phyloP scores from a whole-genome alignment of 2,797 vertebrate genomes.

The Galago senegalensis region DNA sequence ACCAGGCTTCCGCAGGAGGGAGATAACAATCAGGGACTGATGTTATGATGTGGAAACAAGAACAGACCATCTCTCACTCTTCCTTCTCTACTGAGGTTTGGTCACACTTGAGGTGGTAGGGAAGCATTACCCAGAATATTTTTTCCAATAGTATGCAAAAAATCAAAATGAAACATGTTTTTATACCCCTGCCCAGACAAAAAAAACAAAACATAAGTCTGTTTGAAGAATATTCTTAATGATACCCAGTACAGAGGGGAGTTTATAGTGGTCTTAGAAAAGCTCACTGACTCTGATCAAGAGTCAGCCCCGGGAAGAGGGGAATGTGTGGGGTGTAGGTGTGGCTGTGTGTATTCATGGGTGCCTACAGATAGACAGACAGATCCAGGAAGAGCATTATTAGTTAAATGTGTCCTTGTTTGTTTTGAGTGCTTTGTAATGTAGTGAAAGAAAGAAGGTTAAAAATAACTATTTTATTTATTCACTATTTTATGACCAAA shows the following conservation, averaged over 20 bases:
- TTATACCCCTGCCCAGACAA: background rate
- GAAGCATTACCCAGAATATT: background rate
- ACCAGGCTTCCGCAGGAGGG: constrained; percentile 59
- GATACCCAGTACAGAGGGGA: background rate
- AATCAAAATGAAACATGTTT: constrained; percentile 30
- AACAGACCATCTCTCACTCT: constrained; percentile 37
- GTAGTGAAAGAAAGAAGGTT: background rate
- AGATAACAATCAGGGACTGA: constrained; percentile 72
- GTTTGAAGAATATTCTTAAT: background rate
- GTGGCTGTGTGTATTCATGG: background rate
- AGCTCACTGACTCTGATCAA: background rate
- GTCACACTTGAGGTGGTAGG: background rate
- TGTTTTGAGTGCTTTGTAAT: background rate
- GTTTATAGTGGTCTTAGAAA: background rate
- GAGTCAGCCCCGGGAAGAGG: background rate
- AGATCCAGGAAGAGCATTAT: background rate
- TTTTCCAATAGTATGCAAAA: background rate
- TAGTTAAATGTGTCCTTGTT: background rate
- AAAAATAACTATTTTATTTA: background rate
- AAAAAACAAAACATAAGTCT: background rate
- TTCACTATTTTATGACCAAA: background rate
- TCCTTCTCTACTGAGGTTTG: constrained; percentile 34
- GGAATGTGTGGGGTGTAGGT: background rate
- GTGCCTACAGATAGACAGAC: too few relatives aligned
- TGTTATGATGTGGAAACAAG: constrained; percentile 11